Base-by-base conservation (phyloP, 2,888 invertebrate genomes). In the Apodemia zela region DNA sequence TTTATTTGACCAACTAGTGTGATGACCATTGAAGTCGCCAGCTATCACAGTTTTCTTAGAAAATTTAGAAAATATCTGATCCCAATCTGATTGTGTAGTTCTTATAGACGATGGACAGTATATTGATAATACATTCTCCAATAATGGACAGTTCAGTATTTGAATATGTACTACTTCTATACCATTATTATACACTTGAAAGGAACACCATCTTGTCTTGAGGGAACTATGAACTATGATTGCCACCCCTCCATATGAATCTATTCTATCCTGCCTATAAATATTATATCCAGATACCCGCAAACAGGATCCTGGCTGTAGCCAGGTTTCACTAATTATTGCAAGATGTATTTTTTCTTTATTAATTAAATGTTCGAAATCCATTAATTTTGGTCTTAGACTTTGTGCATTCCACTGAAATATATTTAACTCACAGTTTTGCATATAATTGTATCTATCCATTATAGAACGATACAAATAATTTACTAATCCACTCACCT, bases 11-110 rank as follows among this genome's bases (percentile, higher is more conserved):
- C 42, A 35, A 59, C 65, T 33, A 54, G 47, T 25, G 61, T 65
- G 63, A 29, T 65, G 63, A 1, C 65, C 63, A 29, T 64, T 64
- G n/a, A 64, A 64, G 18, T 64, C 64, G 5, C 64, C 64, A 3
- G 57, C 59, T 10, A 61, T 61, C 17, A 63, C 18, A 10, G 59
- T 38, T 7, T 45, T 45, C n/a, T 4, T 61, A 49, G 29, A 11
- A 59, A 8, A 29, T n/a, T 45, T 45, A n/a, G 45, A 45, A 45
- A 45, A 45, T 45, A 45, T n/a, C 15, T 45, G 15, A 45, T 45
- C 45, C 45, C 2, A 45, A 45, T 45, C 45, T 45, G 15, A 13
- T 45, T 45, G 45, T 45, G 45, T n/a, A 45, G 45, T 45, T n/a
- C 45, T 45, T 15, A 45, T 45, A n/a, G 45, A 45, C n/a, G 45